These are phyloP conservation scores for Nansenia antarctica DNA, from an alignment of 2,113 vertebrate species.

Conservation along the genomic window DNA sequence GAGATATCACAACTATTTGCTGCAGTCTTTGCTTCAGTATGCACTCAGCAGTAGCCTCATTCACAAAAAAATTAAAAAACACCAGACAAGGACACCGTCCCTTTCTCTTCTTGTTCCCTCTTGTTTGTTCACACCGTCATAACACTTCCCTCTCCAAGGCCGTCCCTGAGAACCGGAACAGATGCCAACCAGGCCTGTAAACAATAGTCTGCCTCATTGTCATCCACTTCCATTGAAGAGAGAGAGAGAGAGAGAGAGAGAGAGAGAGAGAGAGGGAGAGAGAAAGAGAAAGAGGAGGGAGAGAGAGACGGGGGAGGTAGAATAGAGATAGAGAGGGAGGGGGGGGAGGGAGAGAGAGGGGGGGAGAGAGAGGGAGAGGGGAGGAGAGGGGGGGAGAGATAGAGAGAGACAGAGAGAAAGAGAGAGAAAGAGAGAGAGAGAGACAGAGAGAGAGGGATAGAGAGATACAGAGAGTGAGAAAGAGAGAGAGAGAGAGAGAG, in stretches of 20 bases:
- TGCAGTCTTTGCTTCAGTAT: no score
- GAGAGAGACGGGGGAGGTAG: no score
- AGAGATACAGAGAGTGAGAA: no score
- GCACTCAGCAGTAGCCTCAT: no score
- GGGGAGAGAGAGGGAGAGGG: no score
- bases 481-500: no score
- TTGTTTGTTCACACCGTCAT: not conserved
- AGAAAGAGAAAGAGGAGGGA: no score
- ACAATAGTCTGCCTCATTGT: not conserved
- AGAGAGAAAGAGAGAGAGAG: conserved; percentile 40
- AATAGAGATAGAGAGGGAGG: no score
- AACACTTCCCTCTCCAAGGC: conserved; percentile 4
- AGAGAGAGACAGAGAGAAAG: conserved; percentile 14
- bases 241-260: conserved; percentile 37
- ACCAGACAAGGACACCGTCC: not conserved
- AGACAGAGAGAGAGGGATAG: conserved; percentile 43
- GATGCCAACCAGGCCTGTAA: not conserved
- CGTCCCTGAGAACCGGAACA: not conserved
- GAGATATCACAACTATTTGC: not conserved
- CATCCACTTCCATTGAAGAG: no score
- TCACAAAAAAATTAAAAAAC: no score
- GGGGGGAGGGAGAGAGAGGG: no score
- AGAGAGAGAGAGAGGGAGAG: conserved; percentile 20
- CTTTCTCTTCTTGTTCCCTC: conserved; percentile 8
- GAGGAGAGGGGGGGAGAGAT: no score